These are phyloP conservation scores for Drosophila biarmipes DNA, from an alignment of 1,140 invertebrate genomes.

Conservation along the genomic window DNA sequence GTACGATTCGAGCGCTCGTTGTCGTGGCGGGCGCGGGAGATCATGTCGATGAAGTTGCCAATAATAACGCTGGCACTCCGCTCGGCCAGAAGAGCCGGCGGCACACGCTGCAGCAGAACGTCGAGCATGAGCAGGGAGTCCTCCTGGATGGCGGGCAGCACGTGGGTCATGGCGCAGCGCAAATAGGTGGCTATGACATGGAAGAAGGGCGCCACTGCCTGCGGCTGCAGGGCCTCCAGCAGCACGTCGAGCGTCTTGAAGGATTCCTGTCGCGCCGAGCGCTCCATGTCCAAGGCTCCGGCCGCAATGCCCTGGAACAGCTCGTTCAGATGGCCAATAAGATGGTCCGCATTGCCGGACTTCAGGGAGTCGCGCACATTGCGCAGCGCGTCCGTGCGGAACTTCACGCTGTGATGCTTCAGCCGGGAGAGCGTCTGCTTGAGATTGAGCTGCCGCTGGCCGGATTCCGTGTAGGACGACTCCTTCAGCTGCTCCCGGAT, in stretches of 20 bases:
- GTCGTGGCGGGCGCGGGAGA: conserved; percentile 88
- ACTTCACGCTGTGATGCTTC: conserved; percentile 91
- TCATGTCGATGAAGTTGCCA: conserved; percentile 91
- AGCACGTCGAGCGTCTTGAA: conserved; percentile 89
- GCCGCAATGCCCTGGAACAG: conserved; percentile 89
- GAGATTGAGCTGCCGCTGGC: conserved; percentile 90
- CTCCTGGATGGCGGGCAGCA: conserved; percentile 91
- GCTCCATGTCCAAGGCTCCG: conserved; percentile 90
- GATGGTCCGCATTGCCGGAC: conserved; percentile 83
- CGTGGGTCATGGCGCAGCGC: conserved; percentile 94
- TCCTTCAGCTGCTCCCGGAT: conserved; percentile 91
- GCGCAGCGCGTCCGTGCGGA: conserved; percentile 88
- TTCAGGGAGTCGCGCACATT: conserved; percentile 90
- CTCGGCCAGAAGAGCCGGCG: conserved; percentile 86
- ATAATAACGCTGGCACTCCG: conserved; percentile 88
- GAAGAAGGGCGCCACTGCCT: conserved; percentile 88
- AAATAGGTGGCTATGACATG: conserved; percentile 91
- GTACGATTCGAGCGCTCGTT: conserved; percentile 87
- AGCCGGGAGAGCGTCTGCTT: conserved; percentile 91
- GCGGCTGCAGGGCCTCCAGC: conserved; percentile 85
- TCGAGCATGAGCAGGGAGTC: conserved; percentile 93
- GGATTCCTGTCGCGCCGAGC: conserved; percentile 88
- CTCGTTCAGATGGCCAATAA: conserved; percentile 87
- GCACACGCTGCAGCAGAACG: conserved; percentile 87
- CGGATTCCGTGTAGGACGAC: conserved; percentile 86